Evolutionary conservation across 2,888 invertebrate genomes (phyloP).

Genomic region (Drosophila heteroneura): DNA sequence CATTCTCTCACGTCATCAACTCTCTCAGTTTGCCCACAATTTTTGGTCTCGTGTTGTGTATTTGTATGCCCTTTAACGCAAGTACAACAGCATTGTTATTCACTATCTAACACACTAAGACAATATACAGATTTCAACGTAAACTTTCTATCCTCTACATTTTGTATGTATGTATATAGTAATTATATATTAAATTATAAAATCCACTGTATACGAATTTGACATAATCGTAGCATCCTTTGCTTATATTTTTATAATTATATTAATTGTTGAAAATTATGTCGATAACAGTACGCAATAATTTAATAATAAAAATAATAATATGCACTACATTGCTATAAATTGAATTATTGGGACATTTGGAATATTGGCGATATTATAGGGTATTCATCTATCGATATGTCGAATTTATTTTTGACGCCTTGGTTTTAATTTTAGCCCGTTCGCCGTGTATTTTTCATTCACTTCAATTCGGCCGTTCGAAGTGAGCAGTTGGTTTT

Average conservation of each 20-base stretch:
- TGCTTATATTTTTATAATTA: background rate
- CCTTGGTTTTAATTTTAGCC: conserved; percentile 82
- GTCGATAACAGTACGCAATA: background rate
- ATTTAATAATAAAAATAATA: background rate
- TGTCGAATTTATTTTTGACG: background rate
- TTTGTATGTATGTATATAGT: background rate
- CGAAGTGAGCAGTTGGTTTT: conserved; percentile 53
- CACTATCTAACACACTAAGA: background rate
- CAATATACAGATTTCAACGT: background rate
- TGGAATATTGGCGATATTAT: background rate
- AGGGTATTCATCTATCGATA: conserved; percentile 26
- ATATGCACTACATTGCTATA: background rate
- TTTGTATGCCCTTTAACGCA: conserved; percentile 28
- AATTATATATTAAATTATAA: background rate
- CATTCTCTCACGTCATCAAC: conserved; percentile 53
- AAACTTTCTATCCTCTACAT: background rate
- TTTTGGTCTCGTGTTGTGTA: conserved; percentile 51
- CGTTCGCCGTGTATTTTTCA: conserved; percentile 77
- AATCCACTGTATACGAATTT: background rate
- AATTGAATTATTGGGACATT: background rate
- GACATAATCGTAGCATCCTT: background rate
- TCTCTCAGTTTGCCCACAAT: conserved; percentile 39
- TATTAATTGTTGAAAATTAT: background rate
- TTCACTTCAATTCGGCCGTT: conserved; percentile 84
- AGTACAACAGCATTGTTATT: conserved; percentile 28